Base-by-base conservation (phyloP, 2,113 vertebrate species). In the Rhinichthys klamathensis region DNA sequence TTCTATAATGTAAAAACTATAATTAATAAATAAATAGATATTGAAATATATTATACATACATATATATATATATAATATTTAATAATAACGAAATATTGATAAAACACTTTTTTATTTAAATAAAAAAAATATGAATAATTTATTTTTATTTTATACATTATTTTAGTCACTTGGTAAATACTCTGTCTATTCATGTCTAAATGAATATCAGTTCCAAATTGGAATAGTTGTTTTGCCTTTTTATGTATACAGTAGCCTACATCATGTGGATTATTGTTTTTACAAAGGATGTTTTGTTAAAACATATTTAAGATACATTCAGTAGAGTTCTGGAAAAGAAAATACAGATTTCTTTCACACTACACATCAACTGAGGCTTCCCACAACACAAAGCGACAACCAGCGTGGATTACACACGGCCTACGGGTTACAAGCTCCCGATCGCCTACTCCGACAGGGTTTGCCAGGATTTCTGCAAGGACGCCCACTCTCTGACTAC, bases 361-460 rank as follows among this genome's bases (percentile, higher is more conserved):
- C 80, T 32, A 72, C 80, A 81, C 38, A 27, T 84, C 78, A 87
- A 25, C 32, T 13, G 35, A 84, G 81, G 60, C 77, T 87, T 82
- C 63, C 69, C 15, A 75, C 11, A 61, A 54, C 27, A 61, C n/a
- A 83, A 49, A 58, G 63, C 84, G 60, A 58, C 76, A 83, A 84
- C 69, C 85, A 78, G 87, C 44, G 56, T 81, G 87, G 86, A 90
- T 87, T 88, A 88, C 83, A 87, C 87, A 84, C 38, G 65, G 87
- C 87, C 89, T 79, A 30, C 56, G 67, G 87, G 87, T 88, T 87
- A 84, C 89, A 88, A 82, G 70, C 84, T 79, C 78, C 75, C 83
- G 84, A 58, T 75, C 84, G 83, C 88, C 82, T 56, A 83, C 85
- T 88, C 85, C 56, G 74, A 82, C 49, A 88, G 72, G 78, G 88